Percentiles rank a stretch among this genome's conserved stretches.
These are phyloP conservation scores for Apostichopus japonicus DNA, from an alignment of 35 echinoderm and acorn worm genomes.

Conservation along the genomic window DNA sequence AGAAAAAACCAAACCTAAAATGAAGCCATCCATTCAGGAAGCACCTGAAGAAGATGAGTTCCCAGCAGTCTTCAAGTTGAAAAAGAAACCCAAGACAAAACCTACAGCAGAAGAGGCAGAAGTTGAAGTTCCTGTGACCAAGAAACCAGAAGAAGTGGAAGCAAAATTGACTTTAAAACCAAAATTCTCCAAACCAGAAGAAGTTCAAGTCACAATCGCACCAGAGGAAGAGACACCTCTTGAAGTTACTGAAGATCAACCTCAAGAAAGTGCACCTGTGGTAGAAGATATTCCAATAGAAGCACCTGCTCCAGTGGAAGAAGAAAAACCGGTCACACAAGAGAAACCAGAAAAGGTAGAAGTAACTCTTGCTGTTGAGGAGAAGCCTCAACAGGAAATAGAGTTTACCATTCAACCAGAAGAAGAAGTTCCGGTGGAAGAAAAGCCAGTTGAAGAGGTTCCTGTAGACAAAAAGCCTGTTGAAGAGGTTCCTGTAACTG, in stretches of 20 bases:
- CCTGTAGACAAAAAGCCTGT: conserved; percentile 9
- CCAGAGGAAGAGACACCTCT: conserved; percentile 45
- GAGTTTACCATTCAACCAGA: conserved; percentile 29
- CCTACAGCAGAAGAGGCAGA: conserved; percentile 23
- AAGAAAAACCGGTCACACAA: conserved; percentile 32
- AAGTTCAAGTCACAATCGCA: conserved; percentile 40
- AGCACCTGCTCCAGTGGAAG: conserved; percentile 33
- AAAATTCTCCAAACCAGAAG: conserved; percentile 45
- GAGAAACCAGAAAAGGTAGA: conserved; percentile 50
- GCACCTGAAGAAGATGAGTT: conserved; percentile 45
- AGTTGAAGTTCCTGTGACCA: conserved; percentile 40
- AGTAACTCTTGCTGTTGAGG: conserved; percentile 2
- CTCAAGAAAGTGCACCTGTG: conserved; percentile 27
- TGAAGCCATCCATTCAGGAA: conserved; percentile 49
- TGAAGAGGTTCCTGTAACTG: neutral
- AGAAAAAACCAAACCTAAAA: conserved; percentile 48
- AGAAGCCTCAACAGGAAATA: conserved; percentile 3
- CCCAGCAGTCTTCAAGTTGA: conserved; percentile 47
- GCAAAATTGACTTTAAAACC: conserved; percentile 47
- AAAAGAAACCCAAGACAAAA: conserved; percentile 44
- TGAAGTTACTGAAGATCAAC: conserved; percentile 18
- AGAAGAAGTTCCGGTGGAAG: neutral
- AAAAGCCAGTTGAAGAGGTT: conserved; percentile 30
- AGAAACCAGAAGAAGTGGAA: conserved; percentile 50
- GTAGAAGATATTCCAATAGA: conserved; percentile 15